Conservation (phyloP, 2,113 vertebrate genomes). For the Phrynosoma platyrhinos region DNA sequence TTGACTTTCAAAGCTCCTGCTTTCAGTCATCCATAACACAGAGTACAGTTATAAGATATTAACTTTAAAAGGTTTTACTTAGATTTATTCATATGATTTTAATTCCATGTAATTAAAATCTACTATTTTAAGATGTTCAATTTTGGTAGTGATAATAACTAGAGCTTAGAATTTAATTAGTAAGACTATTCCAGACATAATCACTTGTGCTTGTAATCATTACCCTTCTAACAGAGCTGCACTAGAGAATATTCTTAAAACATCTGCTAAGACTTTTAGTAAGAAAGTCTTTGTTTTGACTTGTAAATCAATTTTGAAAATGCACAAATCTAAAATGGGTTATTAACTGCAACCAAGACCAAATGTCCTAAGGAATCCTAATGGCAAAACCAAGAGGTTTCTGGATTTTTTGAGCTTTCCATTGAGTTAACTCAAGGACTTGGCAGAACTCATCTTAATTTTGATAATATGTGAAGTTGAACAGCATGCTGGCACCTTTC, state of each 20-base stretch:
- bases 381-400: not conserved
- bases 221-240: conserved; percentile 1
- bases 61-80: conserved; percentile 27
- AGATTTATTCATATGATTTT: conserved; percentile 47
- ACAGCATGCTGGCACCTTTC: no score
- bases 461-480: no score
- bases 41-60: conserved; percentile 28
- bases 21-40: conserved; percentile 35
- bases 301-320: not conserved
- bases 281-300: not conserved
- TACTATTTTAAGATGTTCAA: conserved; percentile 35
- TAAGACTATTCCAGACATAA: conserved; percentile 52
- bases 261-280: conserved; percentile 13
- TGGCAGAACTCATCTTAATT: not conserved
- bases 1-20: not conserved
- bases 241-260: conserved; percentile 11
- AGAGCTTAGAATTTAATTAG: conserved; percentile 52
- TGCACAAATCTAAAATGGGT: conserved; percentile 15
- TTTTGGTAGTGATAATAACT: conserved; percentile 38
- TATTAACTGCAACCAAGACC: not conserved
- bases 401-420: accelerated
- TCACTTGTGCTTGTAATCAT: conserved; percentile 31
- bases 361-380: not conserved
- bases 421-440: not conserved
- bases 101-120: conserved; percentile 21